Evolutionary conservation across 2,797 vertebrate genomes (phyloP), one percentile per base, ranked within the genome.

Genomic region (Labroides dimidiatus): DNA sequence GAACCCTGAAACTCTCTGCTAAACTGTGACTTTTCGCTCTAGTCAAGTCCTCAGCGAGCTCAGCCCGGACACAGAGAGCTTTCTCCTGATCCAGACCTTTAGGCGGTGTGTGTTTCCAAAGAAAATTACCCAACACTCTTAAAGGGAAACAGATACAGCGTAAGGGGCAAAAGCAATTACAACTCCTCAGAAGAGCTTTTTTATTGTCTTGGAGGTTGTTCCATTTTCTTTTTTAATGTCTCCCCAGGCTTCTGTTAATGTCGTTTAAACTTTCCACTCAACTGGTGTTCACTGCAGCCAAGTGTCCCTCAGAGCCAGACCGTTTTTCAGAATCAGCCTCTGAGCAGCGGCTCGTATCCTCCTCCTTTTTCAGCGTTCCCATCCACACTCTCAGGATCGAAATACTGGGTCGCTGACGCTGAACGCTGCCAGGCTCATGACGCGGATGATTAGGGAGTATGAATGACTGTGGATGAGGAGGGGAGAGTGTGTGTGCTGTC

Each of bases 71-170:
- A 75, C 23, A 57, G 12, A 79, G 78, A 83, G 65, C 39, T 55
- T 84, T 79, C 84, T 67, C 70, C 78, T 53, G 20, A 50, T 68
- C 75, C 85, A 82, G 76, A 81, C 66, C 66, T 49, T 67, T 23
- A 90, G 89, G 81, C 81, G 54, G 47, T 57, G 65, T 48, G 64
- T 51, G 49, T 66, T 85, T 89, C 80, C 75, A 57, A 58, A 84
- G 76, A n/a, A 45, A 74, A 76, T 93, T 92, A 83, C 89, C 78
- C 83, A 91, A 91, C 79, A 59, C 84, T 86, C 65, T 72, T 89
- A 89, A 89, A 91, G 87, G 72, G 78, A 91, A 92, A 84, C 88
- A 88, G 88, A 90, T 69, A 81, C 74, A 74, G 75, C 19, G 62
- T 48, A 64, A 85, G 69, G 64, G 75, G 69, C 62, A 83, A 88